These are phyloP conservation scores for Hapalemur alaotrensis DNA, from an alignment of 2,797 vertebrate genomes.

Conservation along the genomic window DNA sequence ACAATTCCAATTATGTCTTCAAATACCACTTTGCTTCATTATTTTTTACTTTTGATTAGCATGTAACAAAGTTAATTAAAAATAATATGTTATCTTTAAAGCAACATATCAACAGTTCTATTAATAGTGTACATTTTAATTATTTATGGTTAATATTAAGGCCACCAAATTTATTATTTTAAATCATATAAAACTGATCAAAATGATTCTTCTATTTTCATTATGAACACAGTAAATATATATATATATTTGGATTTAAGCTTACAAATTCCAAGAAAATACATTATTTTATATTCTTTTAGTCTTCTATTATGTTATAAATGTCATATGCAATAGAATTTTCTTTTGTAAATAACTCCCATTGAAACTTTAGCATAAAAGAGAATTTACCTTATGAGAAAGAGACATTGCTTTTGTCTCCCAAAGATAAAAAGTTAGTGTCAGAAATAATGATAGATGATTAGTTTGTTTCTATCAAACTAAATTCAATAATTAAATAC, in stretches of 20 bases:
- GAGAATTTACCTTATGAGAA: background rate
- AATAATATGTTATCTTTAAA: slow-evolving; percentile 7
- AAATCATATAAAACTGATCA: background rate
- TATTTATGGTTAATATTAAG: background rate
- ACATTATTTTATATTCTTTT: background rate
- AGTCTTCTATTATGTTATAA: slow-evolving; percentile 13
- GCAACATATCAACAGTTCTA: background rate
- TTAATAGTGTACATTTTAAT: background rate
- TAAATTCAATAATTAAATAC: background rate
- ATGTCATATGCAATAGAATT: background rate
- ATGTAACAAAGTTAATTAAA: background rate
- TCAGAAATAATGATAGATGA: background rate
- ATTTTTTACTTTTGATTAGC: slow-evolving; percentile 6
- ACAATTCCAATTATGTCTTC: background rate
- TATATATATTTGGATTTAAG: background rate
- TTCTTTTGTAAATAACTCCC: background rate
- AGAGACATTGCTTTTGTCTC: background rate
- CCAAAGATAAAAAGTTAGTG: background rate
- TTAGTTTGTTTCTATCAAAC: background rate
- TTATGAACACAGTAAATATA: background rate
- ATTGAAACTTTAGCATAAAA: background rate
- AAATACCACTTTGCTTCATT: background rate
- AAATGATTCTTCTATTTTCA: slow-evolving; percentile 7
- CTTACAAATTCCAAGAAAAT: background rate
- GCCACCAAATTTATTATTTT: background rate